Conservation (phyloP, 2,888 invertebrate species). For the Spilarctia lutea region DNA sequence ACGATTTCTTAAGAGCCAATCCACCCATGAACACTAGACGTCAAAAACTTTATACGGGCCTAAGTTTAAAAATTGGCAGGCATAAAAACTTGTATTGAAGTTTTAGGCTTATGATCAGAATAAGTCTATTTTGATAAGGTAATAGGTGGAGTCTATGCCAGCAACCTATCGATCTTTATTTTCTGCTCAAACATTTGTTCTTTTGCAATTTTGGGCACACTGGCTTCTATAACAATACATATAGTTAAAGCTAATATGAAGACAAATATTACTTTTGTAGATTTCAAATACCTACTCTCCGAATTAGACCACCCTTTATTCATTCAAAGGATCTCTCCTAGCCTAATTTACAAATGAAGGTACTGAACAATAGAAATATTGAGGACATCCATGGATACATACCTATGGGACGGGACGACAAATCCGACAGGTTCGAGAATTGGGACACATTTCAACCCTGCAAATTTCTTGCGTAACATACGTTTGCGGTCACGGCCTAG, state of each 20-base stretch:
- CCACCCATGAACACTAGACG: background rate
- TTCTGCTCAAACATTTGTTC: background rate
- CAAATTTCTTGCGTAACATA: constrained; percentile 38
- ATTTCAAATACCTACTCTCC: background rate
- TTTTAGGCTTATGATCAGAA: background rate
- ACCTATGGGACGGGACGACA: constrained; percentile 1
- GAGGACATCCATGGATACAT: constrained; percentile 14
- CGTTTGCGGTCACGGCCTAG: constrained; percentile 46
- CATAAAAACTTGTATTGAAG: background rate
- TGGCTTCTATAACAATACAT: background rate
- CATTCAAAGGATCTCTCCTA: constrained; percentile 26
- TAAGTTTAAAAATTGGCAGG: no score
- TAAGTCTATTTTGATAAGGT: background rate
- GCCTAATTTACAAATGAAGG: constrained; percentile 34
- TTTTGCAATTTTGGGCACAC: background rate
- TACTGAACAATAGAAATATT: constrained; percentile 14
- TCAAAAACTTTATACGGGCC: no score
- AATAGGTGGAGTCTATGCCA: background rate
- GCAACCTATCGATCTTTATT: background rate
- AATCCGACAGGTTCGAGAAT: constrained; percentile 3
- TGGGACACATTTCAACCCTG: constrained; percentile 39
- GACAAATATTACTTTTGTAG: background rate
- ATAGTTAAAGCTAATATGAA: background rate
- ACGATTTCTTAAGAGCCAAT: background rate
- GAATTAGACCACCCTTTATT: constrained; percentile 20